A percentile compares a stretch with the other conserved stretches of the same genome.
These are phyloP conservation scores for Eunapius fragilis DNA, from an alignment of 37 sponge, comb jelly and placozoan genomes.

Conservation along the genomic window DNA sequence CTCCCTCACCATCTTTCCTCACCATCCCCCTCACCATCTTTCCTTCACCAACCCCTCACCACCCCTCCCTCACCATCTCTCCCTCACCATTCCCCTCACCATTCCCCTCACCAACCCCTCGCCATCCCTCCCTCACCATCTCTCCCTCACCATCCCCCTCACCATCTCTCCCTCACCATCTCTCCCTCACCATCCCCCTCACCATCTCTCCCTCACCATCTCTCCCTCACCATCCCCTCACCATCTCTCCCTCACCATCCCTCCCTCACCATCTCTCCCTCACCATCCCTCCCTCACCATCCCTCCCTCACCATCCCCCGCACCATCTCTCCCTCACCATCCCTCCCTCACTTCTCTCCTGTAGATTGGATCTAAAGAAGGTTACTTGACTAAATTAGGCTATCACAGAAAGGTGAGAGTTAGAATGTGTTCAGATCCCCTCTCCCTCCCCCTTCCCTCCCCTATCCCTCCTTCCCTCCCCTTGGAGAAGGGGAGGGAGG, in stretches of 20 bases:
- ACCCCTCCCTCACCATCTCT: not conserved
- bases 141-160: not conserved
- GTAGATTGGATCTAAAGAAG: slow-evolving; percentile 78
- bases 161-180: not conserved
- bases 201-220: not conserved
- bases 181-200: not conserved
- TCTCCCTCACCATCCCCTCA: not conserved
- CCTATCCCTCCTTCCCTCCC: too few species aligned
- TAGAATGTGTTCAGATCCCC: too few species aligned
- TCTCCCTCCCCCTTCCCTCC: too few species aligned
- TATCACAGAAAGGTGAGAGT: slow-evolving; percentile 48
- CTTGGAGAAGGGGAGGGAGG: too few species aligned
- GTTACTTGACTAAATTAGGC: slow-evolving; percentile 78
- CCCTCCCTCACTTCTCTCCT: slow-evolving; percentile 3
- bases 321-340: not conserved
- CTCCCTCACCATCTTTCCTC: not conserved
- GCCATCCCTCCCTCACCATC: too few species aligned
- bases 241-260: not conserved
- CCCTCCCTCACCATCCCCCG: slow-evolving; percentile 2
- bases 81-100: too few species aligned
- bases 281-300: slow-evolving; percentile 1
- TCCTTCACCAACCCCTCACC: not conserved
- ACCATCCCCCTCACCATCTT: too few species aligned
- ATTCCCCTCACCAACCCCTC: not conserved
- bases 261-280: not conserved